Evolutionary conservation across 2,797 vertebrate genomes (phyloP).

Genomic region (Poecilia velifera): DNA sequence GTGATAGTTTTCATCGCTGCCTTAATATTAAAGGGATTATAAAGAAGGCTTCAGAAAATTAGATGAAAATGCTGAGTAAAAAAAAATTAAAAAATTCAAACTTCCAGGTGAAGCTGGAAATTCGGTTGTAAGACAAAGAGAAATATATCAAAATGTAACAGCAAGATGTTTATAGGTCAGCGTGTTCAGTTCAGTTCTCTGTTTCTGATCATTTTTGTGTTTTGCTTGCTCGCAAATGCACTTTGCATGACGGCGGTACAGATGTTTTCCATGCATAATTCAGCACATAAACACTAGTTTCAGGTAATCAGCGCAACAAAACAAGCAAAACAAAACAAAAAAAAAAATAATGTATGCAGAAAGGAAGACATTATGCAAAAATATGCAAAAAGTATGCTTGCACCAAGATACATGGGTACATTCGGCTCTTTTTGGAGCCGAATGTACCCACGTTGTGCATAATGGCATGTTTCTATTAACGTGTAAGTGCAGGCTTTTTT

Average conservation of each 20-base stretch:
- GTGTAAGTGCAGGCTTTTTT: neutral
- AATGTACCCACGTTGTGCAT: conserved; percentile 30
- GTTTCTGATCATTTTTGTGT: neutral
- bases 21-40: conserved; percentile 27
- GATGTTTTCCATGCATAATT: conserved; percentile 6
- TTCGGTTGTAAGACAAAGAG: neutral
- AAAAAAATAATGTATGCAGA: conserved; percentile 1
- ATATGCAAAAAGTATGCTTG: conserved; percentile 10
- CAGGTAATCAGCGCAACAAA: neutral
- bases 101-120: neutral
- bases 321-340: neutral
- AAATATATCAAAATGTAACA: neutral
- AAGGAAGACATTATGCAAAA: conserved; percentile 15
- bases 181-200: neutral
- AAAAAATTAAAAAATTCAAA: neutral
- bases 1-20: conserved; percentile 27
- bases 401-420: neutral
- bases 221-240: neutral
- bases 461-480: conserved; percentile 36
- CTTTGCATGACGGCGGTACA: neutral
- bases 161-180: neutral
- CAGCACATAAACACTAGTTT: conserved; percentile 9
- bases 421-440: conserved; percentile 24
- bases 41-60: conserved; percentile 27
- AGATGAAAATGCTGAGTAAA: conserved; percentile 34